Evolutionary conservation across 2,113 vertebrate genomes (phyloP).

Genomic region (Cichladusa arquata): DNA sequence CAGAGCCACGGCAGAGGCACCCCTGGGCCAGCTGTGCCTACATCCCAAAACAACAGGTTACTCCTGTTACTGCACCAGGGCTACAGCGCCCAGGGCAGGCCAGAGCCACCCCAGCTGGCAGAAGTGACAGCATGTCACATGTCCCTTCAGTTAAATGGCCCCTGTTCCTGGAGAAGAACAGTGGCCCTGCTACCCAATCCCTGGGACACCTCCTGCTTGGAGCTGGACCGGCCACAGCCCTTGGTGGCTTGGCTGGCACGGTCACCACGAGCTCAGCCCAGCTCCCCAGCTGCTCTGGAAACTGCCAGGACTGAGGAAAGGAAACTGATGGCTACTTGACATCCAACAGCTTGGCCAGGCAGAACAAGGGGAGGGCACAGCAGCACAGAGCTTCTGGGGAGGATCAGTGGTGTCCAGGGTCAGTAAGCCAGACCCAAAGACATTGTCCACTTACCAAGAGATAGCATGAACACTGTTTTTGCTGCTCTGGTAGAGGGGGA

Average conservation of each 20-base stretch:
- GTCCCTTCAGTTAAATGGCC: rapidly evolving
- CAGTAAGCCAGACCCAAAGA: neutral
- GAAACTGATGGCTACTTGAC: neutral
- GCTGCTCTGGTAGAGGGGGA: neutral
- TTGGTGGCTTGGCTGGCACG: rapidly evolving
- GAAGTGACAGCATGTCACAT: rapidly evolving
- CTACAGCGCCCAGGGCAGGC: neutral
- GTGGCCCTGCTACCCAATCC: neutral
- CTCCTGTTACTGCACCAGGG: neutral
- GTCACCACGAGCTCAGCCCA: neutral
- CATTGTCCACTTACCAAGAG: neutral
- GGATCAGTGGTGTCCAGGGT: neutral
- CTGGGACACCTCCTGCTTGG: rapidly evolving
- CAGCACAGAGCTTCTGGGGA: neutral
- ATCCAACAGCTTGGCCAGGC: neutral
- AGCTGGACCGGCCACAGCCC: neutral
- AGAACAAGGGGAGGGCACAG: neutral
- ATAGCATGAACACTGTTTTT: rapidly evolving
- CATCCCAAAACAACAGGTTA: neutral
- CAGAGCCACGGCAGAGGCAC: neutral
- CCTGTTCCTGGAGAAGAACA: neutral
- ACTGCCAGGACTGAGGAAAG: neutral
- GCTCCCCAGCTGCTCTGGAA: neutral
- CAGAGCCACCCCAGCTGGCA: neutral
- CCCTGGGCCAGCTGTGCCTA: neutral